Evolutionary conservation across 2,888 invertebrate species (phyloP).

Genomic region (Polia nebulosa): DNA sequence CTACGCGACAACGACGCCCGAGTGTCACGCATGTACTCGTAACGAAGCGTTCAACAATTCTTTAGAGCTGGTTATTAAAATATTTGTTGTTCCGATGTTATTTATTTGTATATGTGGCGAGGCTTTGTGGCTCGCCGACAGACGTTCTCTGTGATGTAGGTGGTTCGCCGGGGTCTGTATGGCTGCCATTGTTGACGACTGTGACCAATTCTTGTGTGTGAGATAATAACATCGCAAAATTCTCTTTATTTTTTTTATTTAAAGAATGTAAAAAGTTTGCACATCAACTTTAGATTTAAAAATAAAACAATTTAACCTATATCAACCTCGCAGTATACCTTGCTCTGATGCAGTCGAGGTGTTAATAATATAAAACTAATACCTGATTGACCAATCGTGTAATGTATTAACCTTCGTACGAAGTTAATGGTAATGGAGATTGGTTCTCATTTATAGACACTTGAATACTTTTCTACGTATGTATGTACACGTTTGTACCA

Average conservation of each 20-base stretch:
- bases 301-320: constrained; percentile 12
- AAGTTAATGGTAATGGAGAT: constrained; percentile 57
- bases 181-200: constrained; percentile 81
- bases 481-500: constrained; percentile 58
- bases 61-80: constrained; percentile 90
- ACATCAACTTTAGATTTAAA: constrained; percentile 8
- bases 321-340: constrained; percentile 19
- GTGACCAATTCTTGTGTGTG: constrained; percentile 85
- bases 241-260: constrained; percentile 71
- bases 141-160: constrained; percentile 79
- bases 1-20: constrained; percentile 69
- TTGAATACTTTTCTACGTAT: constrained; percentile 28
- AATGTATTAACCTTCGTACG: constrained; percentile 47
- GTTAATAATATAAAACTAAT: constrained; percentile 48
- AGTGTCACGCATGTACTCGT: constrained; percentile 83
- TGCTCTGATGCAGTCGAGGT: constrained; percentile 17
- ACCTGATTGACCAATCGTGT: constrained; percentile 34
- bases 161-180: constrained; percentile 71
- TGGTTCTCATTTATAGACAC: constrained; percentile 65
- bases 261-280: constrained; percentile 39
- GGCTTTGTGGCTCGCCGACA: constrained; percentile 86
- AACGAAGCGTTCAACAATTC: constrained; percentile 87
- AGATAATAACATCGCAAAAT: constrained; percentile 86
- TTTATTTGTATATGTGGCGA: constrained; percentile 88
- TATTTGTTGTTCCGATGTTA: constrained; percentile 90